These are phyloP conservation scores for Yoshiicerus persimilis DNA, from an alignment of 1,140 invertebrate genomes.

Conservation along the genomic window DNA sequence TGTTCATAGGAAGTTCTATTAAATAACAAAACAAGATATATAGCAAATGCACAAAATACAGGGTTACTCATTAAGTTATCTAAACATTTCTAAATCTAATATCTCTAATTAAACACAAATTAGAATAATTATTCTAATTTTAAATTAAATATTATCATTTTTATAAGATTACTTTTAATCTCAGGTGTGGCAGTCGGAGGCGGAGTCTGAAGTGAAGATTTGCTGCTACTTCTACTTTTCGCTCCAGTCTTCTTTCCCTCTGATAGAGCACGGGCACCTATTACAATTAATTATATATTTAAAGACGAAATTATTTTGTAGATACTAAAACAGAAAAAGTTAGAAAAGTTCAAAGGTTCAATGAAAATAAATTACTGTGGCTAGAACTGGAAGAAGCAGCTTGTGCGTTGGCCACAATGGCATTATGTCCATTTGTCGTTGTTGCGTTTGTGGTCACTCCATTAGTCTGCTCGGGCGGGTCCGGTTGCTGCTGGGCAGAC, in stretches of 20 bases:
- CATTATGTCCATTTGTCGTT: neutral
- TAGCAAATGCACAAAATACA: too few relatives aligned
- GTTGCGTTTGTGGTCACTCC: neutral
- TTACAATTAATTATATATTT: too few relatives aligned
- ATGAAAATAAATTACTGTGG: neutral
- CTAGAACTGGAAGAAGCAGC: neutral
- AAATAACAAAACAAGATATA: conserved; percentile 36
- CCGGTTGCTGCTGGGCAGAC: neutral
- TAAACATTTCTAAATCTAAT: too few relatives aligned
- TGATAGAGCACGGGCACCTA: neutral
- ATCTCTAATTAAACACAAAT: too few relatives aligned
- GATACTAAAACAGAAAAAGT: too few relatives aligned
- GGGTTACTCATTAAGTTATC: too few relatives aligned
- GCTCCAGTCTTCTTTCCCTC: neutral
- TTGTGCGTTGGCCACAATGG: neutral
- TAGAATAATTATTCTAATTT: too few relatives aligned
- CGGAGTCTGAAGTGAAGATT: neutral
- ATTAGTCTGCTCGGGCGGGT: neutral
- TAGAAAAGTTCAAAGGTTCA: too few relatives aligned
- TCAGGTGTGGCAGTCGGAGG: neutral
- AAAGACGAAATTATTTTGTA: too few relatives aligned
- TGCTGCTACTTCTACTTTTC: neutral
- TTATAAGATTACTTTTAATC: neutral
- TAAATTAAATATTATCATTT: neutral
- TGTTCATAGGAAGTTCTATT: conserved; percentile 85